These are phyloP conservation scores for Jaculus jaculus DNA, from an alignment of 2,113 vertebrate genomes.

Conservation along the genomic window DNA sequence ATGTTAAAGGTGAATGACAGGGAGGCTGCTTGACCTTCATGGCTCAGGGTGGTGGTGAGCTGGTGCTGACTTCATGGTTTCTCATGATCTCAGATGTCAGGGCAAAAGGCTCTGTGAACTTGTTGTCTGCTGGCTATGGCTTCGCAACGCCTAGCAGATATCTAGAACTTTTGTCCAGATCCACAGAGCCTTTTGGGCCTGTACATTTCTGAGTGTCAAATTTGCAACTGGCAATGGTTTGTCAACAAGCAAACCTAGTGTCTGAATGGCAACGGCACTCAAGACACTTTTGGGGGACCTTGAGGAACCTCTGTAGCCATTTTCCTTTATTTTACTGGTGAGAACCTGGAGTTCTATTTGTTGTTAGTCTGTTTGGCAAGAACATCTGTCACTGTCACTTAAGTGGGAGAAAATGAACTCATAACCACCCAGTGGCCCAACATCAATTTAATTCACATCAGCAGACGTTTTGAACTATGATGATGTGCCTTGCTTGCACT, in stretches of 20 bases:
- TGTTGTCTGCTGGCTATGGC: background rate
- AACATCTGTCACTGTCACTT: conserved; percentile 20
- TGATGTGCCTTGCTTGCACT: background rate
- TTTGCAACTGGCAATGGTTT: background rate
- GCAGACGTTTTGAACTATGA: background rate
- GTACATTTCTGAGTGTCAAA: background rate
- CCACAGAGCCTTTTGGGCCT: background rate
- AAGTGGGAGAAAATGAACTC: background rate
- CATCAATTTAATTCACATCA: background rate
- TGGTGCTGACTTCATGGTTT: background rate
- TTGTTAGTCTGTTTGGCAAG: background rate
- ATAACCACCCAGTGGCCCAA: background rate
- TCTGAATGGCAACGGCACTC: background rate
- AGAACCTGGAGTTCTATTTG: background rate
- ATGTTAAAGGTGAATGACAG: background rate
- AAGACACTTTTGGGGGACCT: background rate
- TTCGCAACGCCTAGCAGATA: background rate
- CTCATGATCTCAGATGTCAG: background rate
- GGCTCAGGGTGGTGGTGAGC: background rate
- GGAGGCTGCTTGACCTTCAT: accelerated
- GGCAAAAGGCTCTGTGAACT: background rate
- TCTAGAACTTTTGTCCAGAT: background rate
- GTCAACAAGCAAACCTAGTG: background rate
- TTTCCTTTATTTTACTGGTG: background rate
- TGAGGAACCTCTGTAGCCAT: background rate